Conservation (phyloP, 2,797 vertebrate species). For the Mico argentatus region DNA sequence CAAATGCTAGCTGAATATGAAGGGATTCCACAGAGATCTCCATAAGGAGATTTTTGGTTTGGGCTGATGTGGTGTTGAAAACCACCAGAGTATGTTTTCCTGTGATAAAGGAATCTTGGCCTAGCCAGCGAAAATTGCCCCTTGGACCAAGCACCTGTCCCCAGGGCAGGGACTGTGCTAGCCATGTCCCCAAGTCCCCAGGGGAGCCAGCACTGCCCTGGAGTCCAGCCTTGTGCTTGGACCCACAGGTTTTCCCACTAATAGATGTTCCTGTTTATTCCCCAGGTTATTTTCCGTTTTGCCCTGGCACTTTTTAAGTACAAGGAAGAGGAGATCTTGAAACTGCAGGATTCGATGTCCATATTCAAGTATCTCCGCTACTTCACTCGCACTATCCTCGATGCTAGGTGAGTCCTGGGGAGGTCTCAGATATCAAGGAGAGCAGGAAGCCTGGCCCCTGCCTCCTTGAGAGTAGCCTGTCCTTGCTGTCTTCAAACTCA, state of each 20-base stretch:
- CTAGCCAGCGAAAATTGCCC: neutral
- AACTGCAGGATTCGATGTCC: conserved; percentile 92
- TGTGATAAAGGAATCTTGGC: neutral
- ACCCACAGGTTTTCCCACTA: neutral
- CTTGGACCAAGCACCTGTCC: neutral
- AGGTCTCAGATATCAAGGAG: conserved; percentile 67
- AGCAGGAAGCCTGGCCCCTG: neutral
- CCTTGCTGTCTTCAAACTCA: neutral
- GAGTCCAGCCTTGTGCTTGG: neutral
- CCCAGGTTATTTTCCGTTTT: conserved; percentile 96
- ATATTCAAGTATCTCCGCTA: conserved; percentile 97
- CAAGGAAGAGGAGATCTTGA: conserved; percentile 98
- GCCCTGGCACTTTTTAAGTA: conserved; percentile 97
- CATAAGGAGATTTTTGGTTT: neutral
- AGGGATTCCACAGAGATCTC: neutral
- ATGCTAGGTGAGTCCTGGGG: conserved; percentile 90
- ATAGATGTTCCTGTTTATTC: neutral
- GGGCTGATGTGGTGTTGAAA: neutral
- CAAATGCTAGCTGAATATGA: neutral
- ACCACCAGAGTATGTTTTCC: neutral
- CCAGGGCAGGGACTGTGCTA: accelerated
- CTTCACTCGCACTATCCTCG: conserved; percentile 94
- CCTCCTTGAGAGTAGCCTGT: too few species aligned
- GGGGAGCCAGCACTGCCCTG: too few species aligned
- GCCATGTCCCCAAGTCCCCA: neutral